These are phyloP conservation scores for Melanocharis versteri DNA, from an alignment of 2,113 vertebrate species.

Conservation along the genomic window DNA sequence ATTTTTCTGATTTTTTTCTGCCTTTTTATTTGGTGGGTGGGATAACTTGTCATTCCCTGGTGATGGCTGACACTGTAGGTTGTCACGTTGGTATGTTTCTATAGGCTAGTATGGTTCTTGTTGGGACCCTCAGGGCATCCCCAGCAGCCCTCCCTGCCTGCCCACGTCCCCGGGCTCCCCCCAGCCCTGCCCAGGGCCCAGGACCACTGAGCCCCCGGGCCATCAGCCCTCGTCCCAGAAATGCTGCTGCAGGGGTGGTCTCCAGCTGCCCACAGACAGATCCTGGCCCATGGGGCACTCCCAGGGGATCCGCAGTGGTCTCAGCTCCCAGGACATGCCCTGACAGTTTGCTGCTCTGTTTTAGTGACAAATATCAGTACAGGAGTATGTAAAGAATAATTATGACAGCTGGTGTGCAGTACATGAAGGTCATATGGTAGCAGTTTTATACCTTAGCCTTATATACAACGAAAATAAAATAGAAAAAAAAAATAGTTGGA, in stretches of 20 bases:
- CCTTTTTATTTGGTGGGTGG: background rate
- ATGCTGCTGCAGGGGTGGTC: accelerated
- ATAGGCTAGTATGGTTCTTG: accelerated
- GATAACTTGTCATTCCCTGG: background rate
- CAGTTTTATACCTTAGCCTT: background rate
- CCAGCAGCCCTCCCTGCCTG: background rate
- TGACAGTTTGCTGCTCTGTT: background rate
- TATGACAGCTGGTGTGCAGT: background rate
- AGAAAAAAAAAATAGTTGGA: background rate
- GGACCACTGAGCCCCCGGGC: no score
- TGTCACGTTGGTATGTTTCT: background rate
- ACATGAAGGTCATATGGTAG: background rate
- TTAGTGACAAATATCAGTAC: background rate
- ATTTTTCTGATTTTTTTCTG: background rate
- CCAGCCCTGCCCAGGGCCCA: background rate
- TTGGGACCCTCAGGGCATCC: background rate
- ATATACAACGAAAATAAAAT: background rate
- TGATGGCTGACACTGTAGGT: background rate
- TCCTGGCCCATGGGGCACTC: no score
- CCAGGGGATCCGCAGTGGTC: accelerated
- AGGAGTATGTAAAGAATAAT: background rate
- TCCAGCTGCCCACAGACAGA: background rate
- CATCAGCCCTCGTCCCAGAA: background rate
- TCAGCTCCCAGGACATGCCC: background rate
- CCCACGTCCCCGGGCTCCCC: accelerated